Evolutionary conservation across 2,888 invertebrate genomes (phyloP), one percentile per base, ranked within the genome.

Genomic region (Drosophila rellima): DNA sequence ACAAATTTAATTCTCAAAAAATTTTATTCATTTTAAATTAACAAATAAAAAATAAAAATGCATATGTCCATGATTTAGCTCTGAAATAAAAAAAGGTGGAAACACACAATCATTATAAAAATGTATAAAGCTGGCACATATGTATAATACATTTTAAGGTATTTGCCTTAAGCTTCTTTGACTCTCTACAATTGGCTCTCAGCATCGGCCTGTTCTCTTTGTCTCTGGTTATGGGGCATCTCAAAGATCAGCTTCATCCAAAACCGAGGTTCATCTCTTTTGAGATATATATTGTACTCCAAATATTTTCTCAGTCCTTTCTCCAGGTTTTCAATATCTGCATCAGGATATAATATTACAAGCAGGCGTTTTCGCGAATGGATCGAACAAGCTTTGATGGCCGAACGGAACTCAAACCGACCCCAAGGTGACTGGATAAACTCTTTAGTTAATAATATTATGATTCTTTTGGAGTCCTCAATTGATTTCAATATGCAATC

Each of bases 341-440:
- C 31, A 2, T 6, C 31, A 6, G 42, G 31, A 31, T 54, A 54
- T 40, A 42, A n/a, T 20, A 54, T 33, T 5, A 54, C 31, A 42
- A 54, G 42, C 20, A 54, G 31, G 2, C 31, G 18, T 11, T 54
- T 54, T n/a, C 7, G 10, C 10, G 17, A 26, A 7, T 51, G 0
- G 1, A n/a, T 2, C 10, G 54, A 40, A 15, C n/a, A 13, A 8
- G 54, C 42, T 18, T 13, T 6, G 20, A 54, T 54, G 2, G 54
- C 40, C 2, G 40, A 8, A 10, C 13, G 54, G n/a, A 54, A 54
- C 31, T 54, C 54, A n/a, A 42, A 42, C 0, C 18, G 31, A 42
- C 54, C 18, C 42, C 42, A 54, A 2, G 42, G 0, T 0, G 54
- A 54, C 0, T n/a, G n/a, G 1, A 31, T 18, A 54, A 54, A 54